Percentiles rank a stretch among this genome's conserved stretches.
These are phyloP conservation scores for Lutjanus argentimaculatus DNA, from an alignment of 2,797 vertebrate genomes.

Conservation along the genomic window DNA sequence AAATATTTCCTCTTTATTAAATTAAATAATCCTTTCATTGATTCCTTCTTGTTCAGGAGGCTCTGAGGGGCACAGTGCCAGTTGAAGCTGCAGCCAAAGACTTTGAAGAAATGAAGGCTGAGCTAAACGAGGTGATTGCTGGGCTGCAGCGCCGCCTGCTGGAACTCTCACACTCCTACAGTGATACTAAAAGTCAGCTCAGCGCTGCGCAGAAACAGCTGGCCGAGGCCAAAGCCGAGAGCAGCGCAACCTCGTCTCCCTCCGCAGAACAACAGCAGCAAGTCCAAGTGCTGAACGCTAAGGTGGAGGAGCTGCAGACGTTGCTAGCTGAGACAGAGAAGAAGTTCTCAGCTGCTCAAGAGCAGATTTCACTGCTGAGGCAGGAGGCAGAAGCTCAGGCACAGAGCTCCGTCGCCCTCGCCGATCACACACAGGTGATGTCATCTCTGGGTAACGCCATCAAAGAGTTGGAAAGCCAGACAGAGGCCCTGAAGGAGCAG, in stretches of 20 bases:
- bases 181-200: slow-evolving; percentile 92
- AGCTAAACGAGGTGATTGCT: slow-evolving; percentile 86
- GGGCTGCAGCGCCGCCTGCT: slow-evolving; percentile 92
- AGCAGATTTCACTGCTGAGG: slow-evolving; percentile 87
- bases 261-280: slow-evolving; percentile 74
- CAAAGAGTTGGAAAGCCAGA: slow-evolving; percentile 90
- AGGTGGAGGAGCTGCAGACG: slow-evolving; percentile 89
- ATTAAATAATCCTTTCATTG: neutral
- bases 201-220: slow-evolving; percentile 76
- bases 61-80: slow-evolving; percentile 87
- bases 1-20: neutral
- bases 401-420: slow-evolving; percentile 87
- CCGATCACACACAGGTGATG: slow-evolving; percentile 92
- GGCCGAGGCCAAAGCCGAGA: slow-evolving; percentile 67
- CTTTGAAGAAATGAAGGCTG: slow-evolving; percentile 90
- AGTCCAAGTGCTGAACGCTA: slow-evolving; percentile 79
- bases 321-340: slow-evolving; percentile 85
- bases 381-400: slow-evolving; percentile 89
- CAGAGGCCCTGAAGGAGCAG: slow-evolving; percentile 84
- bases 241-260: slow-evolving; percentile 42
- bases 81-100: slow-evolving; percentile 89
- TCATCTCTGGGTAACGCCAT: slow-evolving; percentile 88
- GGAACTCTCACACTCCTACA: slow-evolving; percentile 93
- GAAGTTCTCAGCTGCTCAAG: slow-evolving; percentile 83
- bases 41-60: slow-evolving; percentile 80